A percentile compares a stretch with the other conserved stretches of the same genome.
These are phyloP conservation scores for Micronycteris hirsuta DNA, from an alignment of 2,113 vertebrate genomes.

Conservation along the genomic window DNA sequence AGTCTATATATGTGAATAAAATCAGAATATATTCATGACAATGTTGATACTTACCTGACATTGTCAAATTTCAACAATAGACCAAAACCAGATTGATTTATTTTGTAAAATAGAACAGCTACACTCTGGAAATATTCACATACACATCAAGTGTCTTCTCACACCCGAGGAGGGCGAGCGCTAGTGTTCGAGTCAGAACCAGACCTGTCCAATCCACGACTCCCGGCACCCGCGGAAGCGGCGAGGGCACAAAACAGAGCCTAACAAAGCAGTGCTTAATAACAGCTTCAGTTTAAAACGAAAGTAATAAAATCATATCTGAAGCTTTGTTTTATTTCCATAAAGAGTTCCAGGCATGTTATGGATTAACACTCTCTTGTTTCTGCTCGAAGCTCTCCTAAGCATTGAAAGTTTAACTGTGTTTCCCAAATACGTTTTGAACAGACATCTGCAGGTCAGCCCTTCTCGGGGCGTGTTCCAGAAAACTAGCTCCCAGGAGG, in stretches of 20 bases:
- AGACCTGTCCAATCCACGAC: rapidly evolving
- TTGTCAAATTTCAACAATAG: rapidly evolving
- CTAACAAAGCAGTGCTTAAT: not conserved
- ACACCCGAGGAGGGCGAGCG: rapidly evolving
- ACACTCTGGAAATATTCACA: not conserved
- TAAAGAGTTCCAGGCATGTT: rapidly evolving
- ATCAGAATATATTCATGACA: rapidly evolving
- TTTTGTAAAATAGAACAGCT: no score
- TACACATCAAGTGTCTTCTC: not conserved
- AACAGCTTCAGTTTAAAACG: not conserved
- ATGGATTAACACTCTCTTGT: rapidly evolving
- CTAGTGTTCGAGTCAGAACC: not conserved
- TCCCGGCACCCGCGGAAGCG: rapidly evolving
- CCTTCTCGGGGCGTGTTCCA: not conserved
- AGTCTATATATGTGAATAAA: not conserved
- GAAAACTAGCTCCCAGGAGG: not conserved
- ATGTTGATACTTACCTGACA: no score
- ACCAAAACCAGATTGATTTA: not conserved
- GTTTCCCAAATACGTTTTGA: not conserved
- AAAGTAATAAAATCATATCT: rapidly evolving
- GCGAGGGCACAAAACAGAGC: not conserved
- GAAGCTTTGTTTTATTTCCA: not conserved
- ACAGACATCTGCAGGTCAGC: no score
- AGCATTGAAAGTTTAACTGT: not conserved
- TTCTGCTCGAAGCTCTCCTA: not conserved